Base-by-base conservation (phyloP, 2,113 vertebrate genomes). In the Regulus satrapa region DNA sequence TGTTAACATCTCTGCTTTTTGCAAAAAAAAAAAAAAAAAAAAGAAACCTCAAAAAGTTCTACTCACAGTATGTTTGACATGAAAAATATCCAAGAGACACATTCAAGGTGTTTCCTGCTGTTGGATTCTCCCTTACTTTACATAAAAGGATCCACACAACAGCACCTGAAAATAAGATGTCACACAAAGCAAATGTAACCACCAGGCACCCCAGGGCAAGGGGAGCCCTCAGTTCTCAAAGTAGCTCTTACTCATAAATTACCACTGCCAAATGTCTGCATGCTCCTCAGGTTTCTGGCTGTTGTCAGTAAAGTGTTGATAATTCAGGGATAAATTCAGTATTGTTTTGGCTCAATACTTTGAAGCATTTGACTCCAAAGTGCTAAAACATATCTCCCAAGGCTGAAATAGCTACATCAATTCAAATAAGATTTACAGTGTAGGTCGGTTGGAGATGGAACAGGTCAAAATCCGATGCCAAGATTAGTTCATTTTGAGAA, bases 401-500 rank as follows among this genome's bases (percentile, higher is more conserved):
- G 54, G 71, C 64, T 82, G 81, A 84, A 89, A 78, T 26, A 85
- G 31, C 19, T 91, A 10, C 24, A 55, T 55, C 43, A 81, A 24
- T 96, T 87, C 36, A 85, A 89, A 55, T 63, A 68, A 72, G 34
- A 73, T 87, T 94, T 92, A 55, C 24, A 55, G 29, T 6, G 16
- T n/a, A 48, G 38, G 69, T 82, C 40, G 16, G 48, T 1, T 72
- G 54, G 58, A 94, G 52, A 77, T 0, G 1, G 55, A 71, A 88
- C 4, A 2, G 48, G 48, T 88, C 75, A 86, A 88, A 92, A 69
- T 55, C 29, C 48, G 61, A 79, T 86, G 83, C 68, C 83, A 95
- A 84, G 63, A 83, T 73, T 80, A 83, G 63, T 77, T 92, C 63
- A 83, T 76, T 92, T 85, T 68, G 62, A 88, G 32, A 74, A 34